These are phyloP conservation scores for Odontothrips loti DNA, from an alignment of 2,888 invertebrate genomes.

Conservation along the genomic window DNA sequence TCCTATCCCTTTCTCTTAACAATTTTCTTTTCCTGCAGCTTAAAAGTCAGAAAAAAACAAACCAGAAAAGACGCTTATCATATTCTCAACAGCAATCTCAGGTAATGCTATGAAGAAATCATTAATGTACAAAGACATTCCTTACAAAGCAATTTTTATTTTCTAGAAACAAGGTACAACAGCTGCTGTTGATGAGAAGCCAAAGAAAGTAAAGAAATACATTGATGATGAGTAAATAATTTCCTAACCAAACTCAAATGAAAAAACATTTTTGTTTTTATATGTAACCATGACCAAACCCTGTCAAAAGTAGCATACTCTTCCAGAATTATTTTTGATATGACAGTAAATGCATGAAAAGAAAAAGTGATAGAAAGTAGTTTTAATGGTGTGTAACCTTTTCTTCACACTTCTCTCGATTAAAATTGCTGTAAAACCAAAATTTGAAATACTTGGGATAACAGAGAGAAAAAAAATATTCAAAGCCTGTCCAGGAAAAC, in stretches of 20 bases:
- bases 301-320: neutral
- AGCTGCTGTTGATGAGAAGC: neutral
- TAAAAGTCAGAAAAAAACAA: neutral
- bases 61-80: neutral
- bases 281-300: neutral
- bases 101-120: neutral
- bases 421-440: neutral
- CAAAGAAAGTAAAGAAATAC: neutral
- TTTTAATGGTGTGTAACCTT: neutral
- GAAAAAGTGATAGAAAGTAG: neutral
- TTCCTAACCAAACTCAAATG: too few relatives aligned
- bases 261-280: too few relatives aligned
- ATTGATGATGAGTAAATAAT: neutral
- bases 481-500: too few relatives aligned
- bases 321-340: neutral
- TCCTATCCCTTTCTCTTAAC: neutral
- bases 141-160: neutral
- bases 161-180: neutral
- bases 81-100: conserved; percentile 11
- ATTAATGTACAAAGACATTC: neutral
- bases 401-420: neutral
- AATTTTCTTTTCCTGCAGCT: neutral
- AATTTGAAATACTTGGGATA: too few relatives aligned
- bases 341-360: neutral
- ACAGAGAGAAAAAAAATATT: too few relatives aligned